phyloP scores from a whole-genome alignment of 2,113 vertebrate species.

The Genyomyrus donnyi region DNA sequence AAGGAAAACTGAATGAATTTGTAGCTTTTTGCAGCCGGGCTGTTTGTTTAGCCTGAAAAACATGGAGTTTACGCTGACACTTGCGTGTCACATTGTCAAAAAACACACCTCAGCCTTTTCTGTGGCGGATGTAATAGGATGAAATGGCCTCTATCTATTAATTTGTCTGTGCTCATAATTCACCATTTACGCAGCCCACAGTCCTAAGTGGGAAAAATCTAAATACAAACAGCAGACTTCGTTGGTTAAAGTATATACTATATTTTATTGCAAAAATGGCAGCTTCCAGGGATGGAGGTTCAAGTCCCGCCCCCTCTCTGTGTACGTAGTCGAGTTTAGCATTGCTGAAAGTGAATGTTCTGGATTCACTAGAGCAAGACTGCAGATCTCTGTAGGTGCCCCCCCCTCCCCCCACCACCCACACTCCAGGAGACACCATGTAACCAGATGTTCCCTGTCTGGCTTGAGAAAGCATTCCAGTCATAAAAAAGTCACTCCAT shows the following conservation, averaged over 20 bases:
- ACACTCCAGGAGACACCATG: neutral
- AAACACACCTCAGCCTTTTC: neutral
- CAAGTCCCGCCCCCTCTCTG: neutral
- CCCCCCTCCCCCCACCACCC: neutral
- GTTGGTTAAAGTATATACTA: neutral
- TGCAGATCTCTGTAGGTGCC: neutral
- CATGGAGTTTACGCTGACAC: neutral
- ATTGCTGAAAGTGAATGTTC: neutral
- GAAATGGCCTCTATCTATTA: conserved; percentile 3
- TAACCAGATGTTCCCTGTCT: conserved; percentile 16
- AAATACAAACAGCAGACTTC: neutral
- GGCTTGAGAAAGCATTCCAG: conserved; percentile 2
- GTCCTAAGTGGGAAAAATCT: neutral
- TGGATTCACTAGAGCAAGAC: neutral
- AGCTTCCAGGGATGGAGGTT: neutral
- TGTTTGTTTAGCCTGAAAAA: conserved; percentile 1
- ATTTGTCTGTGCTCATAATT: neutral
- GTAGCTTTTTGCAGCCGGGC: conserved; percentile 5
- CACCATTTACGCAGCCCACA: neutral
- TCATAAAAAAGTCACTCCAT: conserved; percentile 8
- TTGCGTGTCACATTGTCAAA: neutral
- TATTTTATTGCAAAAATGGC: neutral
- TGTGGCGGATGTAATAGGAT: neutral
- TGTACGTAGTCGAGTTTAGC: neutral
- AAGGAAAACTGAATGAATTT: conserved; percentile 20